Percentiles rank a stretch among this genome's conserved stretches.
Evolutionary conservation across 2,888 invertebrate species (phyloP).

Genomic region (Macropis europaea): DNA sequence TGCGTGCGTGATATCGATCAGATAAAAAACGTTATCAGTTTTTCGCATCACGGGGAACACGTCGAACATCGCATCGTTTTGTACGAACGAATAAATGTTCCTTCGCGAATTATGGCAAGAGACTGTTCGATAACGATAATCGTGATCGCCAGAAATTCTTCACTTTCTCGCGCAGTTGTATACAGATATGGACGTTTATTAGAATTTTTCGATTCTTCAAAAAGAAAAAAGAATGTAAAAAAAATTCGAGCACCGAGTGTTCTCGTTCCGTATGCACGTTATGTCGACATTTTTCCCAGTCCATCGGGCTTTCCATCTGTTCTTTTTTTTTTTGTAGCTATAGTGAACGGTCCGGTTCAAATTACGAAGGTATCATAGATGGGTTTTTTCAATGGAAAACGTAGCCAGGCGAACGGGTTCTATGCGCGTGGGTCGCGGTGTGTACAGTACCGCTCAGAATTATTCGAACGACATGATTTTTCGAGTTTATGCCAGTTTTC

Average conservation of each 20-base stretch:
- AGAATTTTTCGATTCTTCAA: background rate
- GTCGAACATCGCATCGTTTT: conserved; percentile 10
- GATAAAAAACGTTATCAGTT: background rate
- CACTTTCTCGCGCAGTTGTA: background rate
- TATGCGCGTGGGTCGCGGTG: background rate
- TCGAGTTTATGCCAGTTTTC: no score
- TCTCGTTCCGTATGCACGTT: background rate
- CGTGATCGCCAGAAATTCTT: no score
- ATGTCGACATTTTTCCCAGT: background rate
- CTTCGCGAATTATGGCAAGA: background rate
- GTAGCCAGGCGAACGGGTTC: background rate
- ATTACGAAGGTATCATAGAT: conserved; percentile 17
- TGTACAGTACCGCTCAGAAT: no score
- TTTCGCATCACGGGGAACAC: background rate
- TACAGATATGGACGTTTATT: background rate
- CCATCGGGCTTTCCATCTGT: background rate
- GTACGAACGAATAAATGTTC: background rate
- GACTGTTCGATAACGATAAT: no score
- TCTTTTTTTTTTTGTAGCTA: background rate
- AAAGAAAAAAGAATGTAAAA: background rate
- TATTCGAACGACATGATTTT: no score
- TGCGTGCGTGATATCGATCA: conserved; percentile 13
- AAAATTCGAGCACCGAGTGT: conserved; percentile 8
- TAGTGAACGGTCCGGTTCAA: background rate
- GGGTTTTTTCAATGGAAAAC: conserved; percentile 16